phyloP scores from a whole-genome alignment of 1,140 invertebrate species.

The Drosophila ficusphila region DNA sequence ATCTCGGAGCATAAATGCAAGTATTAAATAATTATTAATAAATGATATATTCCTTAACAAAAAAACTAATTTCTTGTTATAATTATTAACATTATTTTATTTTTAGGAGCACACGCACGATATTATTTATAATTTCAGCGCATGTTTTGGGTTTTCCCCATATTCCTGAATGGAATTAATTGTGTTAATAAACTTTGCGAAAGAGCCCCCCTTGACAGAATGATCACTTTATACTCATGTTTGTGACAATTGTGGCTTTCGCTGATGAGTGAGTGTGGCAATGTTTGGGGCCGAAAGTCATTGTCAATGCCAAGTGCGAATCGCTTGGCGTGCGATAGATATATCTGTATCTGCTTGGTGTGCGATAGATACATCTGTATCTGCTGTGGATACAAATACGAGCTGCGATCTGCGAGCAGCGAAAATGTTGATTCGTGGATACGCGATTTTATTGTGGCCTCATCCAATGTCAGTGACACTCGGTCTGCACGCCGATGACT shows the following conservation, averaged over 20 bases:
- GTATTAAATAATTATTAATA: no score
- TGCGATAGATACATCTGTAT: constrained; percentile 41
- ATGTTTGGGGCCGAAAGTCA: constrained; percentile 65
- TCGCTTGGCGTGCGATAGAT: constrained; percentile 58
- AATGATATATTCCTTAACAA: no score
- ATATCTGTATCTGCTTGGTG: constrained; percentile 21
- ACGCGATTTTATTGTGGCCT: constrained; percentile 44
- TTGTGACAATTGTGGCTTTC: constrained; percentile 25
- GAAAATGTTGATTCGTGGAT: constrained; percentile 34
- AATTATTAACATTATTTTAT: no score
- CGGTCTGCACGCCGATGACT: constrained; percentile 57
- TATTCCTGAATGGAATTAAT: not conserved
- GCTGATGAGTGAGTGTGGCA: constrained; percentile 23
- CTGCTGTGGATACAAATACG: constrained; percentile 8
- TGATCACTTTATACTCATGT: not conserved
- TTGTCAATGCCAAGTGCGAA: constrained; percentile 81
- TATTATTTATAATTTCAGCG: no score
- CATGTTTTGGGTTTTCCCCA: not conserved
- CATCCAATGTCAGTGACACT: constrained; percentile 76
- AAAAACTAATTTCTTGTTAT: no score
- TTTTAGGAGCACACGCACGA: no score
- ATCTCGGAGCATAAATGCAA: no score
- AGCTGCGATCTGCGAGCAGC: no score
- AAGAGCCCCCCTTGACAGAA: not conserved
- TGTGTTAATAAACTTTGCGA: constrained; percentile 12